phyloP scores from a whole-genome alignment of 2,113 vertebrate species.

The Pitta sordida region DNA sequence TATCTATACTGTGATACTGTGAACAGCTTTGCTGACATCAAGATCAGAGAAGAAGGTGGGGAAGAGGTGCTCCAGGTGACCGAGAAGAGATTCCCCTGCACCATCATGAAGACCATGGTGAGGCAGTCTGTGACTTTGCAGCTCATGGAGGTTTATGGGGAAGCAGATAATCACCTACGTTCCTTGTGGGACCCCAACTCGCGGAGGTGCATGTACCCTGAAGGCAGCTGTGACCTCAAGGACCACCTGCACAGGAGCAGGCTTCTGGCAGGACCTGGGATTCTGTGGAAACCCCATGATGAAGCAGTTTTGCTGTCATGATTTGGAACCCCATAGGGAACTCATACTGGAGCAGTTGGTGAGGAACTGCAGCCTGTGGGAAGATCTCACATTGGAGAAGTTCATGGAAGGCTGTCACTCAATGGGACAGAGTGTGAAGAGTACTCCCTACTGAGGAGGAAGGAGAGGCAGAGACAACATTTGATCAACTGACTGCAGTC shows the following conservation, averaged over 20 bases:
- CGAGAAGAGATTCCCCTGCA: background rate
- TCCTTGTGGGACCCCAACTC: background rate
- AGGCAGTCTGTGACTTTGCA: background rate
- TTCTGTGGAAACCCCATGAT: background rate
- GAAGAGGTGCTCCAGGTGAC: background rate
- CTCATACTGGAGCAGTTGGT: background rate
- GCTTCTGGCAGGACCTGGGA: background rate
- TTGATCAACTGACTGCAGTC: background rate
- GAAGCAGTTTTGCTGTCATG: background rate
- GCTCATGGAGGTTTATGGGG: background rate
- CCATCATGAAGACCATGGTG: background rate
- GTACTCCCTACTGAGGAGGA: background rate
- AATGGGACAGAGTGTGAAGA: background rate
- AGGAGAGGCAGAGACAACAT: background rate
- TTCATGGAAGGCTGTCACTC: background rate
- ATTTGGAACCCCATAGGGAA: background rate
- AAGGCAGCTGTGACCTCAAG: background rate
- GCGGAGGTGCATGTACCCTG: background rate
- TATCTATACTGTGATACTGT: too few species aligned
- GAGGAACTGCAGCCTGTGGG: background rate
- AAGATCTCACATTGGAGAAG: background rate
- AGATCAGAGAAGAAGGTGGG: background rate
- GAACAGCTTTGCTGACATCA: background rate
- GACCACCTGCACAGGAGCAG: background rate
- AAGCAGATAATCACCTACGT: background rate